Conservation (phyloP, 2,113 vertebrate genomes). For the Propithecus coquereli region DNA sequence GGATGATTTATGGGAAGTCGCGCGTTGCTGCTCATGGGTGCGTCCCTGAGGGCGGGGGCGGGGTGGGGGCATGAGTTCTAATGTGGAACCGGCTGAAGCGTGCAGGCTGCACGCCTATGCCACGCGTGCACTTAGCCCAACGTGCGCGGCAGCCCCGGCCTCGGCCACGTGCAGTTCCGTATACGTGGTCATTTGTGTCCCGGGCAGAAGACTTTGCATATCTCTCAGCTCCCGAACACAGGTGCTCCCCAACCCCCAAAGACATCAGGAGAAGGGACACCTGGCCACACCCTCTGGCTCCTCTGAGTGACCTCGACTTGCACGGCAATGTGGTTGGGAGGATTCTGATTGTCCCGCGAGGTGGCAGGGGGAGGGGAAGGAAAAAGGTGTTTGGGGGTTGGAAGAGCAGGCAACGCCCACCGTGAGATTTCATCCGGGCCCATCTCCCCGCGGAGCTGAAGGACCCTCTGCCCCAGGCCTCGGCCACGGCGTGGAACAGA, state of each 20-base stretch:
- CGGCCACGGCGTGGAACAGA: conserved; percentile 18
- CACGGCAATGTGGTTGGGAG: accelerated
- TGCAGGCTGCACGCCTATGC: accelerated
- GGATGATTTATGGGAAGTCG: conserved; percentile 67
- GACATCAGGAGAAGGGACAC: background rate
- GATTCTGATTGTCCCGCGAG: background rate
- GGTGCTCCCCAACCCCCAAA: accelerated
- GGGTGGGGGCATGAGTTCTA: background rate
- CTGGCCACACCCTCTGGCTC: background rate
- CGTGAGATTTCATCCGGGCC: accelerated
- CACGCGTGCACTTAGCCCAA: background rate
- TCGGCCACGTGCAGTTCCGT: accelerated
- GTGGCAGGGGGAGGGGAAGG: background rate
- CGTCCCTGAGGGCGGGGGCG: background rate
- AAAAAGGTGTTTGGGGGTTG: too few relatives aligned
- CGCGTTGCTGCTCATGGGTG: background rate
- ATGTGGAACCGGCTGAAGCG: background rate
- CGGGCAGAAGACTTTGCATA: background rate
- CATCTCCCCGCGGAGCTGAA: accelerated
- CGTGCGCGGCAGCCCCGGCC: accelerated
- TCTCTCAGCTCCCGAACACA: background rate
- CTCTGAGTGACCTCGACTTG: accelerated
- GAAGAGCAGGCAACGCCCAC: accelerated
- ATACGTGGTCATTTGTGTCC: background rate
- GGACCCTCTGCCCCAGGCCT: background rate